Evolutionary conservation across 2,888 invertebrate species (phyloP).

Genomic region (Mayetiola destructor): DNA sequence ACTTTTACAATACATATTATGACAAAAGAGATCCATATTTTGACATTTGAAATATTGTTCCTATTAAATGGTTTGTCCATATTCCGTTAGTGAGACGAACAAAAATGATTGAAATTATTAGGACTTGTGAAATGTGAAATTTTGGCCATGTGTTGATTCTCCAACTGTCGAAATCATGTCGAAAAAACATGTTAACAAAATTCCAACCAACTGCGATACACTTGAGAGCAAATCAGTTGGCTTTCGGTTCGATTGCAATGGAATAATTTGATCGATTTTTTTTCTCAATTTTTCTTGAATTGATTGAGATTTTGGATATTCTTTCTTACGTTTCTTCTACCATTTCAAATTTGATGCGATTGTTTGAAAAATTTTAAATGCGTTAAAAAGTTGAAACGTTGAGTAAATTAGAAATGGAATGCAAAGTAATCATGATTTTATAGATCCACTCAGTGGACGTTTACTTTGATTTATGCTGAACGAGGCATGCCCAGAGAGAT

Average conservation of each 20-base stretch:
- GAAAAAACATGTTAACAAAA: not conserved
- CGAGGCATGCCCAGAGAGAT: no score
- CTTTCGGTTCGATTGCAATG: no score
- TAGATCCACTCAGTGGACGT: no score
- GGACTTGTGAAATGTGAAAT: not conserved
- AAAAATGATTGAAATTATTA: not conserved
- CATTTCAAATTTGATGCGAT: no score
- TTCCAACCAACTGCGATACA: constrained; percentile 2
- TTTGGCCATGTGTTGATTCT: constrained; percentile 12
- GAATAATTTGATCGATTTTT: no score
- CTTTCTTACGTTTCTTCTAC: no score
- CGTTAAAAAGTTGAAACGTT: not conserved
- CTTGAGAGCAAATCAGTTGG: constrained; percentile 3
- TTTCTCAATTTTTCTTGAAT: not conserved
- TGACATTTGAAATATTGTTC: not conserved
- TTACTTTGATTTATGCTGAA: no score
- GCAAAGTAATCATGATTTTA: not conserved
- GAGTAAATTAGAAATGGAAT: no score
- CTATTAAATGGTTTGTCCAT: no score
- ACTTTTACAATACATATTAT: not conserved
- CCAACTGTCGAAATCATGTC: not conserved
- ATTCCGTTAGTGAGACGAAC: not conserved
- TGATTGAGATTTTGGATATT: not conserved
- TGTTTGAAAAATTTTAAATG: no score
- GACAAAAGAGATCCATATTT: constrained; percentile 2